Evolutionary conservation across 2,888 invertebrate genomes (phyloP).

Genomic region (Eupithecia centaureata): DNA sequence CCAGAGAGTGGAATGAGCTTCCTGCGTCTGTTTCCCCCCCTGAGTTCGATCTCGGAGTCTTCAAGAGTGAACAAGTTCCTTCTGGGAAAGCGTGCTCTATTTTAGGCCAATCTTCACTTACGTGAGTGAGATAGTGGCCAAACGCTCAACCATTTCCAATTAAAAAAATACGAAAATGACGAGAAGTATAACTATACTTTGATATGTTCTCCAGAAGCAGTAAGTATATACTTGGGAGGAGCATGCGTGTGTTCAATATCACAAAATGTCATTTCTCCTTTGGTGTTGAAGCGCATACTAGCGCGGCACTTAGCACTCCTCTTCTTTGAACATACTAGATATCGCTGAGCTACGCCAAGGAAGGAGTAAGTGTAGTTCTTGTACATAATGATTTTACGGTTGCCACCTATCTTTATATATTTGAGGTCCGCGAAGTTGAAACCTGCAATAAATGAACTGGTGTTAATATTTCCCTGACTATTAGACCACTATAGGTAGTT

Average conservation of each 20-base stretch:
- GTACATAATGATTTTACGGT: slow-evolving; percentile 26
- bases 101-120: too few species aligned
- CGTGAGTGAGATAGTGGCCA: too few species aligned
- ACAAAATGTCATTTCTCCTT: slow-evolving; percentile 14
- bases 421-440: slow-evolving; percentile 1
- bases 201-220: slow-evolving; percentile 3
- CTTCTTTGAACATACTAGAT: slow-evolving; percentile 44
- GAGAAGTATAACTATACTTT: not conserved
- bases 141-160: too few species aligned
- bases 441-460: slow-evolving; percentile 7
- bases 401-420: slow-evolving; percentile 11
- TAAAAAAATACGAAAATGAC: too few species aligned
- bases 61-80: too few species aligned
- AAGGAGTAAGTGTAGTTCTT: slow-evolving; percentile 39
- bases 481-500: slow-evolving; percentile 54
- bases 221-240: slow-evolving; percentile 13
- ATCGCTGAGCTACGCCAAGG: not conserved
- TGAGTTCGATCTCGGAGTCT: too few species aligned
- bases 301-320: slow-evolving; percentile 24
- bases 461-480: slow-evolving; percentile 13
- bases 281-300: slow-evolving; percentile 33
- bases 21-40: too few species aligned
- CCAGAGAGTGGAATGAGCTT: too few species aligned
- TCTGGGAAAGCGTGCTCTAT: too few species aligned
- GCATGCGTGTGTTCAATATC: slow-evolving; percentile 15